Percentiles rank a stretch among this genome's conserved stretches.
Evolutionary conservation across 2,888 invertebrate species (phyloP).

Genomic region (Nomada hirtipes): DNA sequence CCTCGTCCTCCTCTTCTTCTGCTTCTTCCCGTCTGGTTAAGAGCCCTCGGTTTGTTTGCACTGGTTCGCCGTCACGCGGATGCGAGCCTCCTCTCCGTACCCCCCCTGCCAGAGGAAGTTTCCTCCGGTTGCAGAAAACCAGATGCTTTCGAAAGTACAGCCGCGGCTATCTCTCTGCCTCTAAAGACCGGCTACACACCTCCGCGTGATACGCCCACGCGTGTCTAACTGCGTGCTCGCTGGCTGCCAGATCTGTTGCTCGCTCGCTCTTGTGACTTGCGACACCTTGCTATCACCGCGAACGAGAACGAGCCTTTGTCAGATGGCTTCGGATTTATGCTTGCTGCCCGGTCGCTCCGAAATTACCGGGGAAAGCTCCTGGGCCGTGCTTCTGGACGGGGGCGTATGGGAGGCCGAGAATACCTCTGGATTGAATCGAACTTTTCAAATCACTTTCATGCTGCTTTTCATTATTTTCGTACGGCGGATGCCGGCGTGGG

Average conservation of each 20-base stretch:
- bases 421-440: too few relatives aligned
- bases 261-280: slow-evolving; percentile 47
- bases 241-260: slow-evolving; percentile 10
- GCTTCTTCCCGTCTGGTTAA: slow-evolving; percentile 20
- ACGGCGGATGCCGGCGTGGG: too few relatives aligned
- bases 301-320: slow-evolving; percentile 52
- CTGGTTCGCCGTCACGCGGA: slow-evolving; percentile 42
- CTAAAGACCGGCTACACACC: slow-evolving; percentile 60
- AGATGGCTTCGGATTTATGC: slow-evolving; percentile 34
- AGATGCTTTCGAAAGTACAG: slow-evolving; percentile 66
- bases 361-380: neutral
- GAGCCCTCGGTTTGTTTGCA: slow-evolving; percentile 53
- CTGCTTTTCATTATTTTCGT: too few relatives aligned
- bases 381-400: too few relatives aligned
- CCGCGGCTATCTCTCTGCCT: slow-evolving; percentile 53
- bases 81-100: slow-evolving; percentile 22
- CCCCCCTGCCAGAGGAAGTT: slow-evolving; percentile 42
- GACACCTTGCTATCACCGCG: slow-evolving; percentile 54
- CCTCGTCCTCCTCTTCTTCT: neutral
- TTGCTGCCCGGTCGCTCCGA: neutral
- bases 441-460: too few relatives aligned
- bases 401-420: too few relatives aligned
- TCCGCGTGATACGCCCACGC: slow-evolving; percentile 64
- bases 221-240: slow-evolving; percentile 28
- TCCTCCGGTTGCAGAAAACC: slow-evolving; percentile 60